Percentiles rank a stretch among this genome's conserved stretches.
phyloP scores from a whole-genome alignment of 2,113 vertebrate genomes.

The Scartelaos histophorus region DNA sequence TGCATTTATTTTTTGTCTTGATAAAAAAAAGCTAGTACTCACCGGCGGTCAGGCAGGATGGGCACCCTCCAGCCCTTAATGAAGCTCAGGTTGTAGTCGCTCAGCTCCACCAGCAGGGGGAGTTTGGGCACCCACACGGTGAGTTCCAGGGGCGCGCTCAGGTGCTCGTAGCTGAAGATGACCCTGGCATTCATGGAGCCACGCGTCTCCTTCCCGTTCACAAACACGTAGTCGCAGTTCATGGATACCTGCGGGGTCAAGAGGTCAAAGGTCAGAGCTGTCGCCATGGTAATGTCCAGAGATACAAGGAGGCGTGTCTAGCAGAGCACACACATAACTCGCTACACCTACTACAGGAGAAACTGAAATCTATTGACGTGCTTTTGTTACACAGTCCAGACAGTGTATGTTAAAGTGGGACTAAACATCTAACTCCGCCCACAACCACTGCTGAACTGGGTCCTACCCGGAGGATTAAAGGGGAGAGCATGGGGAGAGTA shows the following conservation, averaged over 20 bases:
- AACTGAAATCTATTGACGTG: too few relatives aligned
- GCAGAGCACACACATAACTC: too few relatives aligned
- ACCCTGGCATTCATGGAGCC: conserved; percentile 96
- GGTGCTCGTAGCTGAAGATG: conserved; percentile 93
- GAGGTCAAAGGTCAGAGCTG: conserved; percentile 15
- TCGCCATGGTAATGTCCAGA: not conserved
- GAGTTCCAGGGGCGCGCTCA: conserved; percentile 91
- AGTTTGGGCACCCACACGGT: conserved; percentile 97
- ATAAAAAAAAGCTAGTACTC: conserved; percentile 18
- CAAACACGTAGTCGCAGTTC: conserved; percentile 96
- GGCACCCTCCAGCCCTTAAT: conserved; percentile 98
- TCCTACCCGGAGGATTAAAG: too few relatives aligned
- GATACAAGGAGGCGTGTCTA: not conserved
- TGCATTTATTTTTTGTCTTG: too few relatives aligned
- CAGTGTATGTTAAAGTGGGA: too few relatives aligned
- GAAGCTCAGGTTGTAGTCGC: conserved; percentile 88
- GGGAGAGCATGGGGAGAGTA: too few relatives aligned
- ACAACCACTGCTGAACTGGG: too few relatives aligned
- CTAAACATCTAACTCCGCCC: too few relatives aligned
- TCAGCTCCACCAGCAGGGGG: conserved; percentile 91
- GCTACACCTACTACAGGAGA: too few relatives aligned
- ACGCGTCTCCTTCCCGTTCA: conserved; percentile 92
- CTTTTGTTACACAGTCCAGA: too few relatives aligned
- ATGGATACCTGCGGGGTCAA: conserved; percentile 85
- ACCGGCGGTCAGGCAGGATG: conserved; percentile 92